Conservation (phyloP, 2,113 vertebrate genomes). For the Oncorhynchus clarkii region DNA sequence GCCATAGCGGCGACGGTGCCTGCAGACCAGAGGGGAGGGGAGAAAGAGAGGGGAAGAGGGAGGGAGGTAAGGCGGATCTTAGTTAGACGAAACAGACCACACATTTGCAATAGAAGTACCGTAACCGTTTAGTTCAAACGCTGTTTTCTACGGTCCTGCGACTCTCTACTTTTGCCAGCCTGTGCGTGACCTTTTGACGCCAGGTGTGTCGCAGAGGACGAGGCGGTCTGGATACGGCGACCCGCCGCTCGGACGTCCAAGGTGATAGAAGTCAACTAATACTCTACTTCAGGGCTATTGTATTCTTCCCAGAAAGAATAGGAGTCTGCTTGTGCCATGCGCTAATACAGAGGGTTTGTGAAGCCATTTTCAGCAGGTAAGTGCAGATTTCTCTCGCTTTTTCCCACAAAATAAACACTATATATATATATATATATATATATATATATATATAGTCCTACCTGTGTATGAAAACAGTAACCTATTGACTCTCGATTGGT, state of each 20-base stretch:
- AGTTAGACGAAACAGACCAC: neutral
- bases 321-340: neutral
- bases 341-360: neutral
- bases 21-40: neutral
- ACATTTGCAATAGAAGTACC: neutral
- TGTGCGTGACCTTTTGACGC: neutral
- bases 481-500: too few relatives aligned
- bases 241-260: neutral
- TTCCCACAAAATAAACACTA: neutral
- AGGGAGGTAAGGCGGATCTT: neutral
- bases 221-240: too few relatives aligned
- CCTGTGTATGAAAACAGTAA: too few relatives aligned
- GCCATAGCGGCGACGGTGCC: neutral
- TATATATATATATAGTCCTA: too few relatives aligned
- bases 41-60: neutral
- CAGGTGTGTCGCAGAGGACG: neutral
- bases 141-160: neutral
- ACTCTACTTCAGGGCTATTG: neutral
- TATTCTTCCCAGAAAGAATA: neutral
- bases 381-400: neutral
- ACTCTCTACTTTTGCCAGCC: neutral
- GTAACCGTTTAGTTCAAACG: neutral
- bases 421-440: too few relatives aligned
- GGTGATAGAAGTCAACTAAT: neutral
- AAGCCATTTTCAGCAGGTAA: neutral